A percentile compares a stretch with the other conserved stretches of the same genome.
Conservation (phyloP, 2,888 invertebrate genomes). For the Acronicta alni region DNA sequence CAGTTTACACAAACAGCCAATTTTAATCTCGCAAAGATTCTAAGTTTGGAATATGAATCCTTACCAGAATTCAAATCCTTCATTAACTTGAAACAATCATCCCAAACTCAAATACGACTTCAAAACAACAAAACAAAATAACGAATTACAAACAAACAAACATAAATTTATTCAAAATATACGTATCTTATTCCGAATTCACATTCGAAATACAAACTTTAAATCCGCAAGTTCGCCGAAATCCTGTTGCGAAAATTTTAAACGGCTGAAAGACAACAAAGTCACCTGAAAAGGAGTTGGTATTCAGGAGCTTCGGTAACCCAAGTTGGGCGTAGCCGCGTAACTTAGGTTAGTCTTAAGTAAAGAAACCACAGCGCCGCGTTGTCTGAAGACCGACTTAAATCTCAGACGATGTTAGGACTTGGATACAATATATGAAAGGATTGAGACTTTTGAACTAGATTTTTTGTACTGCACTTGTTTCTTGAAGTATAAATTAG, state of each 20-base stretch:
- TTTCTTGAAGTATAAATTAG: background rate
- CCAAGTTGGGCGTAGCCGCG: constrained; percentile 81
- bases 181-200: constrained; percentile 62
- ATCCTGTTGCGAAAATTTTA: constrained; percentile 75
- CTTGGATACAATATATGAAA: constrained; percentile 63
- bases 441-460: constrained; percentile 36
- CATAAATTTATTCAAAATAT: constrained; percentile 67
- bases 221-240: constrained; percentile 74
- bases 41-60: constrained; percentile 11
- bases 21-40: background rate
- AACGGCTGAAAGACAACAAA: constrained; percentile 71
- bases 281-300: constrained; percentile 83
- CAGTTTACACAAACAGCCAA: background rate
- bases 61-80: constrained; percentile 44
- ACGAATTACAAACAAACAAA: constrained; percentile 61
- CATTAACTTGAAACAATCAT: constrained; percentile 46
- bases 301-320: constrained; percentile 79
- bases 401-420: constrained; percentile 74
- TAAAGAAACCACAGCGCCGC: constrained; percentile 84
- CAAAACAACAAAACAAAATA: constrained; percentile 48
- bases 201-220: constrained; percentile 77
- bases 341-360: constrained; percentile 84
- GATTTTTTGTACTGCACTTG: constrained; percentile 15
- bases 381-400: constrained; percentile 82
- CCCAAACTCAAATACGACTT: constrained; percentile 54